A percentile compares a stretch with the other conserved stretches of the same genome.
Evolutionary conservation across 1,140 invertebrate genomes (phyloP).

Genomic region (Drosophila auraria): DNA sequence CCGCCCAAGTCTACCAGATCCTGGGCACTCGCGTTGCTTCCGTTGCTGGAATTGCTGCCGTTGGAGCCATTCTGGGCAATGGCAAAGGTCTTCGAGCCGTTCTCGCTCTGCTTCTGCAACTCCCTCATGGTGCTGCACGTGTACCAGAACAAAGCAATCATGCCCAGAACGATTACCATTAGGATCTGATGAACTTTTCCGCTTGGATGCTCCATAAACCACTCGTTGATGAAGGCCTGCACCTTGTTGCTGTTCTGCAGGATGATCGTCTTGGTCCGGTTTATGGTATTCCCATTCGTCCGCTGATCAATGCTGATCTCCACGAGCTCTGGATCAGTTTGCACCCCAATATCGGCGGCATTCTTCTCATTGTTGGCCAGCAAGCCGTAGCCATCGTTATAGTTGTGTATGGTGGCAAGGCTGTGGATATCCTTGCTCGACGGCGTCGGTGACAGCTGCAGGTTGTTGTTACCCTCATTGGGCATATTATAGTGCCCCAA

Average conservation of each 20-base stretch:
- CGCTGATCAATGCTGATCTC: constrained; percentile 69
- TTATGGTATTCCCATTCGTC: constrained; percentile 53
- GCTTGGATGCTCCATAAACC: constrained; percentile 83
- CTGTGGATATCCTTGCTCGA: constrained; percentile 67
- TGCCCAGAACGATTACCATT: constrained; percentile 87
- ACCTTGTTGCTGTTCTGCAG: constrained; percentile 79
- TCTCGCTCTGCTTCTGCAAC: constrained; percentile 81
- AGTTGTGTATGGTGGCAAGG: constrained; percentile 78
- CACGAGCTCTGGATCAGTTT: constrained; percentile 72
- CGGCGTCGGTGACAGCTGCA: constrained; percentile 73
- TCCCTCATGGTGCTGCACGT: constrained; percentile 86
- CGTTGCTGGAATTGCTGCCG: constrained; percentile 58
- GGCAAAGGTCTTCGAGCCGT: constrained; percentile 77
- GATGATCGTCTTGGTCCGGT: constrained; percentile 85
- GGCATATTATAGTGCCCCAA: constrained; percentile 93
- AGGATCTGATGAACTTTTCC: constrained; percentile 87
- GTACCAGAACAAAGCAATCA: constrained; percentile 90
- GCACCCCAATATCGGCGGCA: constrained; percentile 74
- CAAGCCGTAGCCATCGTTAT: constrained; percentile 71
- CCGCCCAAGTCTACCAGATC: constrained; percentile 88
- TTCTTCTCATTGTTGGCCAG: constrained; percentile 73
- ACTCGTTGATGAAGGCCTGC: constrained; percentile 78
- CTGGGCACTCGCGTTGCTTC: constrained; percentile 69
- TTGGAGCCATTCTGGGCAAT: constrained; percentile 48
- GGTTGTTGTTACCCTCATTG: constrained; percentile 83